Percentiles rank a stretch among this genome's conserved stretches.
phyloP scores from a whole-genome alignment of 2,888 invertebrate species.

The Drosophila infuscata region DNA sequence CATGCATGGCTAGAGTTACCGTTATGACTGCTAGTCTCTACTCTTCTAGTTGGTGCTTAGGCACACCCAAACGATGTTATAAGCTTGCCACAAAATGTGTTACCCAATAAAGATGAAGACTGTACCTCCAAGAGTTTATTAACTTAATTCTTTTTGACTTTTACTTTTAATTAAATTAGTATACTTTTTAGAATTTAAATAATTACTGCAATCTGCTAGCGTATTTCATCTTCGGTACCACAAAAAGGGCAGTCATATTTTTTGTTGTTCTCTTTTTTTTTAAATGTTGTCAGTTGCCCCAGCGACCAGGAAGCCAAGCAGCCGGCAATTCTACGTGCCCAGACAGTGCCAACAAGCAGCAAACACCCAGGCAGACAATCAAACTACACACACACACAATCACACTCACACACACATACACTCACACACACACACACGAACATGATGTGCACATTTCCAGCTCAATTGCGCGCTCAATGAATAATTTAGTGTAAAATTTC shows the following conservation, averaged over 20 bases:
- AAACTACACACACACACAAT: conserved; percentile 19
- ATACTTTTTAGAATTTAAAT: neutral
- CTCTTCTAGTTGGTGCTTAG: neutral
- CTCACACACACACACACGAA: conserved; percentile 2
- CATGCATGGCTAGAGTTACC: conserved; percentile 48
- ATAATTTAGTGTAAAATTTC: conserved; percentile 79
- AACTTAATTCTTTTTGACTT: accelerated
- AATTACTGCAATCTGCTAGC: neutral
- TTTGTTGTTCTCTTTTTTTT: conserved; percentile 8
- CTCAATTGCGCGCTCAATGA: conserved; percentile 80
- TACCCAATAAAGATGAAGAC: too few species aligned
- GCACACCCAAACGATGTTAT: too few species aligned
- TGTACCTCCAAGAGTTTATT: neutral
- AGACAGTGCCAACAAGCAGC: conserved; percentile 33
- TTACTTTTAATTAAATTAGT: neutral
- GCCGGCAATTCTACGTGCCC: conserved; percentile 68
- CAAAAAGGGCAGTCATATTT: neutral
- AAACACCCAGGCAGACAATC: conserved; percentile 54
- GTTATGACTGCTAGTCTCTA: neutral
- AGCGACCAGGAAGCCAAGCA: conserved; percentile 58
- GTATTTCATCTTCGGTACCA: conserved; percentile 2
- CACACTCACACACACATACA: neutral
- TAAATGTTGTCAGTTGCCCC: conserved; percentile 33
- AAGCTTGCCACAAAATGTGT: neutral
- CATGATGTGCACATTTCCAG: conserved; percentile 69